A percentile compares a stretch with the other conserved stretches of the same genome.
Conservation (phyloP, 2,113 vertebrate genomes). For the Physeter macrocephalus region DNA sequence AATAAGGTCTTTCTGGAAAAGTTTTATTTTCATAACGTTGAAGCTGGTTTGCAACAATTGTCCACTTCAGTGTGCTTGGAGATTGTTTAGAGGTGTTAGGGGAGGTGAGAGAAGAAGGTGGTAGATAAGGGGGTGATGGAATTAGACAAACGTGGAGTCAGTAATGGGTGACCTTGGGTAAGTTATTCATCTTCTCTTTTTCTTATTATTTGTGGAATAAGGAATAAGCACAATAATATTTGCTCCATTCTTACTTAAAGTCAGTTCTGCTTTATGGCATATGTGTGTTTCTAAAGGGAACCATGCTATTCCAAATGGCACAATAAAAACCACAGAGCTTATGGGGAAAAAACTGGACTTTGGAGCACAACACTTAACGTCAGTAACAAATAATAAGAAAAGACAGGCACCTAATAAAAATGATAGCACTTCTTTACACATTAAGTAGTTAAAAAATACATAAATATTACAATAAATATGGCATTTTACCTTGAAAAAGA, state of each 20-base stretch:
- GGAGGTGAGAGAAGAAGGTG: fast-evolving
- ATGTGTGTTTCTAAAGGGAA: background rate
- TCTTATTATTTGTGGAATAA: background rate
- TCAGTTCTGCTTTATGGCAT: background rate
- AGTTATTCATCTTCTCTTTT: background rate
- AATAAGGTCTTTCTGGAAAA: background rate
- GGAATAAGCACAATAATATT: background rate
- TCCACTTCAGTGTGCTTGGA: background rate
- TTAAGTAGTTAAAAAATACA: background rate
- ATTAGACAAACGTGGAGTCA: background rate
- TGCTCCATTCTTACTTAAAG: background rate
- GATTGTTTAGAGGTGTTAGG: background rate
- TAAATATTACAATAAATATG: background rate
- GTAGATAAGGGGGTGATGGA: background rate
- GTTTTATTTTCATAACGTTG: background rate
- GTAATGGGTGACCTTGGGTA: background rate
- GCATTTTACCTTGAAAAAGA: background rate
- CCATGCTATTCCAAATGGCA: background rate
- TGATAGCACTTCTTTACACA: background rate
- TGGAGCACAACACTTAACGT: background rate
- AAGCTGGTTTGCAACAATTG: background rate
- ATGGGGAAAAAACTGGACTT: background rate
- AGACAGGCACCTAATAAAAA: background rate
- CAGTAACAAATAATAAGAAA: background rate
- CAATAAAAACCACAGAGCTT: background rate